Base-by-base conservation (phyloP, 2,797 vertebrate species). In the Cyclopterus lumpus region DNA sequence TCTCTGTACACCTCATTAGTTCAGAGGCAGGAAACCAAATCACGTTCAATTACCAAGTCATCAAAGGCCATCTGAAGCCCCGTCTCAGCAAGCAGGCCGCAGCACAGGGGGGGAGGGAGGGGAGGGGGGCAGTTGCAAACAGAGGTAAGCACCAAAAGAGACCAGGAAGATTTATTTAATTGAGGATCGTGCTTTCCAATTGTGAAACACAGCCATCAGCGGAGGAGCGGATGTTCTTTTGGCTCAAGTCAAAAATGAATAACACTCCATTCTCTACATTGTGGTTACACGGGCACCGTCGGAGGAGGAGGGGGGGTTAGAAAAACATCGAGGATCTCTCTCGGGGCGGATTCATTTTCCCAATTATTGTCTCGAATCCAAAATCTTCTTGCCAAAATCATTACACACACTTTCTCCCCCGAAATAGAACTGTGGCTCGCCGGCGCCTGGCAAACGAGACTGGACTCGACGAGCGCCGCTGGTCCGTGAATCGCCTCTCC, bases 11-110 rank as follows among this genome's bases (percentile, higher is more conserved):
- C 91, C 93, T 95, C 94, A 95, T 95, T 95, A 95, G 92, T 89
- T 94, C 71, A 69, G 87, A 92, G 87, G 92, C 93, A 94, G 92
- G 89, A 92, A 95, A 93, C 92, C 90, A 94, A 94, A 95, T 94
- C 93, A 94, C 63, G 54, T 86, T 93, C 90, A 94, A 94, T 94
- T 94, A 93, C 90, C 85, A 90, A 93, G 91, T 93, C 93, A 92
- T 92, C 92, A 93, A 90, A 94, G 93, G 89, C 91, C 92, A 92
- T 80, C 90, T 84, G 91, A 92, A 94, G 90, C 90, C 87, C 91
- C 87, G 87, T 87, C 90, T 93, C 93, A 94, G 92, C 92, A 93
- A 77, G 88, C 80, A 54, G 75, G 69, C 46, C 83, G 53, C 73
- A 24, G 42, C 71, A 63, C 26, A 18, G 53, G 67, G 53, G 49